phyloP scores from a whole-genome alignment of 2,113 vertebrate species.

The Scatophagus argus region DNA sequence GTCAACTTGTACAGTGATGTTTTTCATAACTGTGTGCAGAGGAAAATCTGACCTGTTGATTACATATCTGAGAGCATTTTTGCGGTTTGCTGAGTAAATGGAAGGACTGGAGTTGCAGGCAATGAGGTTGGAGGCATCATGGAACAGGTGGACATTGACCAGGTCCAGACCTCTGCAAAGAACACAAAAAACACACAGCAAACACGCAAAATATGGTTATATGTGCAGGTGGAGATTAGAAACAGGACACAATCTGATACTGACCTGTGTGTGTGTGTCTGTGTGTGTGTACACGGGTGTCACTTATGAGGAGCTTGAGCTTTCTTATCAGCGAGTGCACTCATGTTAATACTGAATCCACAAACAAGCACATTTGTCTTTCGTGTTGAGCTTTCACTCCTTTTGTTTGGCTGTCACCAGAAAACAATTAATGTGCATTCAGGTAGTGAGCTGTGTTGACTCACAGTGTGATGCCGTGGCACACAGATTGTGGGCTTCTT shows the following conservation, averaged over 20 bases:
- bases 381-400: neutral
- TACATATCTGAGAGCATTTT: conserved; percentile 83
- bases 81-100: conserved; percentile 85
- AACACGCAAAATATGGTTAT: neutral
- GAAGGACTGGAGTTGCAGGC: conserved; percentile 87
- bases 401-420: conserved; percentile 69
- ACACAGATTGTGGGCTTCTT: conserved; percentile 48
- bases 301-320: conserved; percentile 44
- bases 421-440: conserved; percentile 68
- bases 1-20: neutral
- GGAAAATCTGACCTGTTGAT: conserved; percentile 81
- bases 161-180: conserved; percentile 83
- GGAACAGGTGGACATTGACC: conserved; percentile 89
- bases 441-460: conserved; percentile 59
- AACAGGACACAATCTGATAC: conserved; percentile 32
- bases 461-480: conserved; percentile 32
- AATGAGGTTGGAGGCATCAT: conserved; percentile 88
- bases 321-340: conserved; percentile 50
- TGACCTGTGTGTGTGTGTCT: neutral
- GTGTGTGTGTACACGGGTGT: conserved; percentile 30
- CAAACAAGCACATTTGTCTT: conserved; percentile 71
- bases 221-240: conserved; percentile 13
- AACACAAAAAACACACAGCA: conserved; percentile 23
- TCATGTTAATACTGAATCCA: conserved; percentile 49
- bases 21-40: neutral